Evolutionary conservation across 2,113 vertebrate genomes (phyloP).

Genomic region (Nerophis ophidion): DNA sequence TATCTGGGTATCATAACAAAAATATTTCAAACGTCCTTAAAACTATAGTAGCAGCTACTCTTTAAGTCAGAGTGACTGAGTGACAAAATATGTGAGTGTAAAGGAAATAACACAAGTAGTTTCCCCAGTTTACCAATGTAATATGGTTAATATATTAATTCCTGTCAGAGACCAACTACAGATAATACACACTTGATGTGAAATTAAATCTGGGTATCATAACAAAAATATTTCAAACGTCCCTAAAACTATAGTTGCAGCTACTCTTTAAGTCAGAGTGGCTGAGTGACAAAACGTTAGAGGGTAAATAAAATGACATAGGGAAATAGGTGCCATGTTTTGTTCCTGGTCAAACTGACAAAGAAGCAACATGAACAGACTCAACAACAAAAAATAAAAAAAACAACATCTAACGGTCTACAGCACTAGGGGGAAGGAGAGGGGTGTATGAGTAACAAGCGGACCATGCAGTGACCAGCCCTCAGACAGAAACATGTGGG

Average conservation of each 20-base stretch:
- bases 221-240: constrained; percentile 2
- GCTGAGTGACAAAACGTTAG: constrained; percentile 23
- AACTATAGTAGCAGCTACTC: constrained; percentile 15
- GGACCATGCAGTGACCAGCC: constrained; percentile 77
- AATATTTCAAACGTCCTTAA: constrained; percentile 6
- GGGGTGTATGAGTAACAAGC: constrained; percentile 48
- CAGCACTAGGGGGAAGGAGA: constrained; percentile 32
- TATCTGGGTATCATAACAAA: not conserved
- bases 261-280: constrained; percentile 30
- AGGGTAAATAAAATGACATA: constrained; percentile 27
- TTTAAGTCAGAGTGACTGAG: constrained; percentile 28
- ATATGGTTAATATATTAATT: constrained; percentile 16
- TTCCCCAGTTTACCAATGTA: constrained; percentile 33
- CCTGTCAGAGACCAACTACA: not conserved
- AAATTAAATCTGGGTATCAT: not conserved
- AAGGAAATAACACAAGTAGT: too few species aligned
- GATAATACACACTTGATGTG: constrained; percentile 20
- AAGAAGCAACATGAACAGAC: constrained; percentile 49
- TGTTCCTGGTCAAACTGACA: constrained; percentile 35
- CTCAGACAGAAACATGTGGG: constrained; percentile 68
- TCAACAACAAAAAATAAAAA: constrained; percentile 26
- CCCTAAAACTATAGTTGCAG: constrained; percentile 10
- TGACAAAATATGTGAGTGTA: constrained; percentile 28
- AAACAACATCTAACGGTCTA: constrained; percentile 29
- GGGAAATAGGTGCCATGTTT: constrained; percentile 25